Conservation (phyloP, 2,797 vertebrate species). For the Gadopsis marmoratus region DNA sequence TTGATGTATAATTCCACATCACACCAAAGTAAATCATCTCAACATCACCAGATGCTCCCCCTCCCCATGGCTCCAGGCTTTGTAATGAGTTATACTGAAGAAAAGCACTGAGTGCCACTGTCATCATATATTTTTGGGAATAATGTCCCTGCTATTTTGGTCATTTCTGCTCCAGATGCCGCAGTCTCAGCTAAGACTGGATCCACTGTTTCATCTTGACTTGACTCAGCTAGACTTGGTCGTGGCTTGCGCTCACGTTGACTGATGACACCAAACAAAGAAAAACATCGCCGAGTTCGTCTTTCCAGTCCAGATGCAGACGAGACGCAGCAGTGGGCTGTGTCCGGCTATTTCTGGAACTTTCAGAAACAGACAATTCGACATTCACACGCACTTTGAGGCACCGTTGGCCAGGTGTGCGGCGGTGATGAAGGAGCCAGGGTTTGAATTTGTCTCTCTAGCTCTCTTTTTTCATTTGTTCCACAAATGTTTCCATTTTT, state of each 20-base stretch:
- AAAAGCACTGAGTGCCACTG: slow-evolving; percentile 29
- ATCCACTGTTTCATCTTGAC: slow-evolving; percentile 7
- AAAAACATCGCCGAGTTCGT: background rate
- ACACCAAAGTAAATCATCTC: slow-evolving; percentile 62
- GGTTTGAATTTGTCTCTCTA: background rate
- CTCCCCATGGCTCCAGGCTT: slow-evolving; percentile 34
- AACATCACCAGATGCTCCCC: slow-evolving; percentile 49
- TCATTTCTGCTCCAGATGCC: slow-evolving; percentile 18
- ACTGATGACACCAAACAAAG: slow-evolving; percentile 15
- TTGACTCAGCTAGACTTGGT: background rate
- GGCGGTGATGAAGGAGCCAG: background rate
- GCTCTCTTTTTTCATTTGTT: background rate
- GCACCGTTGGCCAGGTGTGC: background rate
- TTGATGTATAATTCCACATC: slow-evolving; percentile 59
- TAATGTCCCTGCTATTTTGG: slow-evolving; percentile 40
- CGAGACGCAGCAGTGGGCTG: background rate
- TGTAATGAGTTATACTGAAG: slow-evolving; percentile 47
- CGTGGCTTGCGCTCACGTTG: background rate
- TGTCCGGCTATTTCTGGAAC: background rate
- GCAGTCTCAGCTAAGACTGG: background rate
- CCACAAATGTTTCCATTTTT: background rate
- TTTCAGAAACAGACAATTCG: background rate
- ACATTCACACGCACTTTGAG: background rate
- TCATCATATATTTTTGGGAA: slow-evolving; percentile 25
- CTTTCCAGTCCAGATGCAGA: background rate